These are phyloP conservation scores for Arbacia lixula DNA, from an alignment of 53 echinoderm and acorn worm species.

Conservation along the genomic window DNA sequence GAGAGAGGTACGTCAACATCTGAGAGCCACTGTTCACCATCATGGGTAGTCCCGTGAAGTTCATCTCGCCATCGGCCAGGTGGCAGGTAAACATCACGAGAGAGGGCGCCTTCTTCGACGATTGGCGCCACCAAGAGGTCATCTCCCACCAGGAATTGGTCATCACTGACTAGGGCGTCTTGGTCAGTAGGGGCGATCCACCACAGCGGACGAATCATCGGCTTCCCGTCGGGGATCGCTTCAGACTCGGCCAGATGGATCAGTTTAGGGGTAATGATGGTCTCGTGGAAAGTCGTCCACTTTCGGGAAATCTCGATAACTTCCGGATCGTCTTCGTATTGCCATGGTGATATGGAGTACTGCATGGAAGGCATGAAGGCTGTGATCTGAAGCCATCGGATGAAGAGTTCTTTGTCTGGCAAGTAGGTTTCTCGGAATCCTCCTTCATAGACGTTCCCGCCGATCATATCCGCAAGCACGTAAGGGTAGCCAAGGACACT, in stretches of 20 bases:
- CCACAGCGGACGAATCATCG: slow-evolving; percentile 87
- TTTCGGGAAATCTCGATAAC: slow-evolving; percentile 74
- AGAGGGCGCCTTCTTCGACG: slow-evolving; percentile 62
- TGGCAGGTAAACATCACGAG: slow-evolving; percentile 84
- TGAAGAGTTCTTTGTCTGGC: slow-evolving; percentile 82
- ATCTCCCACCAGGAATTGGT: slow-evolving; percentile 86
- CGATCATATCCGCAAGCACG: slow-evolving; percentile 93
- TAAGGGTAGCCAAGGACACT: slow-evolving; percentile 88
- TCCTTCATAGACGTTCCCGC: slow-evolving; percentile 85
- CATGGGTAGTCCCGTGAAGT: slow-evolving; percentile 21
- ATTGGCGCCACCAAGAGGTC: slow-evolving; percentile 89
- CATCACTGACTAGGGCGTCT: slow-evolving; percentile 68
- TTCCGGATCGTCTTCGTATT: slow-evolving; percentile 74
- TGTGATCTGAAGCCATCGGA: slow-evolving; percentile 88
- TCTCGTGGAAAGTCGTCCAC: slow-evolving; percentile 87
- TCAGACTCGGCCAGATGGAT: slow-evolving; percentile 67
- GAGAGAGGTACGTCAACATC: slow-evolving; percentile 72
- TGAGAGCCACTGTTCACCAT: slow-evolving; percentile 71
- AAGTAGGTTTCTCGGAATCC: slow-evolving; percentile 69
- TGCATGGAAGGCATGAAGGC: slow-evolving; percentile 98
- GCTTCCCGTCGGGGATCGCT: slow-evolving; percentile 65
- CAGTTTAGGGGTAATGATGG: slow-evolving; percentile 76
- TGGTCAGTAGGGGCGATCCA: slow-evolving; percentile 86
- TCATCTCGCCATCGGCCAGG: slow-evolving; percentile 66
- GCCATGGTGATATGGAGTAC: slow-evolving; percentile 96